Evolutionary conservation across 2,888 invertebrate genomes (phyloP).

Genomic region (Morpho deidamia): DNA sequence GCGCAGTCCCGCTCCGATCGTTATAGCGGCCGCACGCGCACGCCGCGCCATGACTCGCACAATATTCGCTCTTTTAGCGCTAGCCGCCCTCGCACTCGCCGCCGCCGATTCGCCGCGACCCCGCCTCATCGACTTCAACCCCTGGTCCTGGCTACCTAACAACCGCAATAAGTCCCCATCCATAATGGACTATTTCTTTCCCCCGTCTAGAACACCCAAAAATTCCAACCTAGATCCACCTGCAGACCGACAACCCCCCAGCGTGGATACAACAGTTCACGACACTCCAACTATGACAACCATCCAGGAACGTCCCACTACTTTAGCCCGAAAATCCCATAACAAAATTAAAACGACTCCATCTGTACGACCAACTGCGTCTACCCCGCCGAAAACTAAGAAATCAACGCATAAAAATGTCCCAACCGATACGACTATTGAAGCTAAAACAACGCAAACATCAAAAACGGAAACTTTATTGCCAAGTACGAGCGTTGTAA

Average conservation of each 20-base stretch:
- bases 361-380: slow-evolving; percentile 53
- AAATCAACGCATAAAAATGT: slow-evolving; percentile 56
- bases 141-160: slow-evolving; percentile 69
- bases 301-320: slow-evolving; percentile 57
- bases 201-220: slow-evolving; percentile 72
- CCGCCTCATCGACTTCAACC: slow-evolving; percentile 67
- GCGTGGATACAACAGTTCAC: slow-evolving; percentile 44
- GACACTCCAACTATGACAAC: slow-evolving; percentile 55
- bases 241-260: slow-evolving; percentile 55
- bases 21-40: slow-evolving; percentile 70
- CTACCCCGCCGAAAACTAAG: slow-evolving; percentile 58
- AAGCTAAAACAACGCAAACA: slow-evolving; percentile 53
- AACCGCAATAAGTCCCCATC: slow-evolving; percentile 65
- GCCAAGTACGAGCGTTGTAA: no score
- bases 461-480: slow-evolving; percentile 26
- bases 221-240: slow-evolving; percentile 66
- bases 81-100: slow-evolving; percentile 48
- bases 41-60: slow-evolving; percentile 63
- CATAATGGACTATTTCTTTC: slow-evolving; percentile 74
- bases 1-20: slow-evolving; percentile 71
- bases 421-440: slow-evolving; percentile 49
- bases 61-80: slow-evolving; percentile 57
- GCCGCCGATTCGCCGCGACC: slow-evolving; percentile 56
- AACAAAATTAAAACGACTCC: slow-evolving; percentile 64
- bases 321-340: slow-evolving; percentile 58